Conservation (phyloP, 2,888 invertebrate species). For the Brenthis daphne region DNA sequence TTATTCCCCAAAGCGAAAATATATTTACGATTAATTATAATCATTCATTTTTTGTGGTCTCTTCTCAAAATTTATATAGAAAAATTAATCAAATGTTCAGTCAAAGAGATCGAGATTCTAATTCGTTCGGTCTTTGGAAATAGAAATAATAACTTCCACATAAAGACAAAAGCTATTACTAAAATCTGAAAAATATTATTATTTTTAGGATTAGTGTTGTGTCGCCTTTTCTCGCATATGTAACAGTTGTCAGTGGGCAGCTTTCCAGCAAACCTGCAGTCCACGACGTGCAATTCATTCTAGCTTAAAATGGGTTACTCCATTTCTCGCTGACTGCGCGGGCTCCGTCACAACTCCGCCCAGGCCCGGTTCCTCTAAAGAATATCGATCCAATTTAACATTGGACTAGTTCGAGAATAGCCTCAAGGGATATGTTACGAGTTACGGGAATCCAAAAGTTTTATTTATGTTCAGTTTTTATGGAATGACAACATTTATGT, state of each 20-base stretch:
- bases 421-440: slow-evolving; percentile 33
- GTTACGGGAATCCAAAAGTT: slow-evolving; percentile 21
- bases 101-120: too few species aligned
- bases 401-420: slow-evolving; percentile 33
- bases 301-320: slow-evolving; percentile 79
- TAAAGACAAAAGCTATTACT: too few species aligned
- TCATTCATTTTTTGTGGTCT: too few species aligned
- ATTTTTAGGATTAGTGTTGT: slow-evolving; percentile 25
- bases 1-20: too few species aligned
- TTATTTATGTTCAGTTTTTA: slow-evolving; percentile 24
- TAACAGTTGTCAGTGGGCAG: slow-evolving; percentile 67
- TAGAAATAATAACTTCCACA: too few species aligned
- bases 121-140: too few species aligned
- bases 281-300: slow-evolving; percentile 79
- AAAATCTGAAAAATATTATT: too few species aligned
- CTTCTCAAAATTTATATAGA: too few species aligned
- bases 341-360: slow-evolving; percentile 67
- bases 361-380: slow-evolving; percentile 48
- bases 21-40: too few species aligned
- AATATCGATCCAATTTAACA: slow-evolving; percentile 39
- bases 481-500: slow-evolving; percentile 11
- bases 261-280: slow-evolving; percentile 76
- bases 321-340: slow-evolving; percentile 76
- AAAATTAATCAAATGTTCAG: too few species aligned
- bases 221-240: slow-evolving; percentile 43